These are phyloP conservation scores for Eulacestoma nigropectus DNA, from an alignment of 2,113 vertebrate species.

Conservation along the genomic window DNA sequence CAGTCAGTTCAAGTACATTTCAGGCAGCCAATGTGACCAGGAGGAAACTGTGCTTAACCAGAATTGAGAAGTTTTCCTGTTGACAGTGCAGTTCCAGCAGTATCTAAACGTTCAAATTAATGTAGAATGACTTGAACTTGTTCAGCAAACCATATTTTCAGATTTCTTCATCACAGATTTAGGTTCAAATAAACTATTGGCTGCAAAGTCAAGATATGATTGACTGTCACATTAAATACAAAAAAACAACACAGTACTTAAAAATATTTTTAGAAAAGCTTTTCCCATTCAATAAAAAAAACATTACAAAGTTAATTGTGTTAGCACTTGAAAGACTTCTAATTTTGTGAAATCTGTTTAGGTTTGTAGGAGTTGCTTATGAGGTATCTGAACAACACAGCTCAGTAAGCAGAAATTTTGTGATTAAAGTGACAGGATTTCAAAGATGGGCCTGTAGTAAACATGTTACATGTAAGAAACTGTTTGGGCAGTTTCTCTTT, in stretches of 20 bases:
- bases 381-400: neutral
- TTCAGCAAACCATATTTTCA: neutral
- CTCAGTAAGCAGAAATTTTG: neutral
- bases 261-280: neutral
- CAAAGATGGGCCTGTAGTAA: neutral
- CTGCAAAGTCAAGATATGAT: neutral
- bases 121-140: neutral
- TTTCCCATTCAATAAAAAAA: neutral
- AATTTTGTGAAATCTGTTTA: neutral
- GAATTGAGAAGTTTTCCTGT: neutral
- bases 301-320: neutral
- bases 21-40: neutral
- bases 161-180: neutral
- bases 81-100: neutral
- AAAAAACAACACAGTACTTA: neutral
- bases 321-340: neutral
- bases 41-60: neutral
- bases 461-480: neutral
- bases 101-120: neutral
- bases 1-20: neutral
- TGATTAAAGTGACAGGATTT: neutral
- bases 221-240: neutral
- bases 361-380: neutral
- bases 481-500: neutral
- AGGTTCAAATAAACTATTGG: neutral